Base-by-base conservation (phyloP, 2,888 invertebrate species). In the Flexamia atlantica region DNA sequence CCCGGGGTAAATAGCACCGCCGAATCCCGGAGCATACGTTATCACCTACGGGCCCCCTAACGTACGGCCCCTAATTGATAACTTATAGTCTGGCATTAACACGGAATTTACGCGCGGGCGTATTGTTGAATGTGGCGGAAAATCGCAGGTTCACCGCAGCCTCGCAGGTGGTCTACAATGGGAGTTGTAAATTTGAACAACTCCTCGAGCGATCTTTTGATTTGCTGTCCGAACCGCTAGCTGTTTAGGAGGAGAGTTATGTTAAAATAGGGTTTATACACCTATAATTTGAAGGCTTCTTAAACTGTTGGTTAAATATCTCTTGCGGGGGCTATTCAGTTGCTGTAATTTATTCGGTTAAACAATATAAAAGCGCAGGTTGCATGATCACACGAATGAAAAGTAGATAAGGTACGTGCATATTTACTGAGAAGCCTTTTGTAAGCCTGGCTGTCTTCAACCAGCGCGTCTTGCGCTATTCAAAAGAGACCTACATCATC, bases 31-130 rank as follows among this genome's bases (percentile, higher is more conserved):
- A 20, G 10, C 70, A 70, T 70, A 70, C 17, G 70, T 70, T 70
- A 70, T 36, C 70, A 70, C 70, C 70, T 70, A 40, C 70, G 70
- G 32, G 4, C 14, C 60, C n/a, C 14, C 23, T 23, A 40, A 70
- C 40, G 36, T 70, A 70, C 23, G 36, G 40, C 70, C 40, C 40
- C 23, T 70, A 70, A 70, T 70, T 70, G 70, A 70, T 70, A 70
- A 70, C 40, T n/a, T 70, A 70, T 70, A 70, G 70, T 14, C 40
- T 70, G 70, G 70, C 23, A 70, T 70, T 70, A 70, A 14, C 20
- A n/a, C 23, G 70, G 70, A 40, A 68, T 70, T 70, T 70, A 70
- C 23, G 23, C 70, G 40, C 36, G 40, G 70, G 70, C 70, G 70
- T 40, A 70, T 40, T 70, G 57, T 57, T 2, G 57, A 17, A 68